Percentiles rank a stretch among this genome's conserved stretches.
Evolutionary conservation across 1,140 invertebrate genomes (phyloP).

Genomic region (Drosophila yakuba): DNA sequence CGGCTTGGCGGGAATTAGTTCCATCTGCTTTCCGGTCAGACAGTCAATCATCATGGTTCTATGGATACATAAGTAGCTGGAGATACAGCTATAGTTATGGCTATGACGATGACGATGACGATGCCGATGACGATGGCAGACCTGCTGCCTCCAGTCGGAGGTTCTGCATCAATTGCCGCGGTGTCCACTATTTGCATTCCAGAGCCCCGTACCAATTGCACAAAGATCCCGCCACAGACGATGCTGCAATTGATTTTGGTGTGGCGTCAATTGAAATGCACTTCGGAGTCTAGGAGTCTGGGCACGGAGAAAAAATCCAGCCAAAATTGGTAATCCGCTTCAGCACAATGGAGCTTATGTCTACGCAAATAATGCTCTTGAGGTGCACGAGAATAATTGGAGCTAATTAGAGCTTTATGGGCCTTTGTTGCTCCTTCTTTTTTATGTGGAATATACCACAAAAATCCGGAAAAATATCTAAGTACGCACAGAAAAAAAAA

Average conservation of each 20-base stretch:
- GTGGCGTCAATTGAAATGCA: slow-evolving; percentile 77
- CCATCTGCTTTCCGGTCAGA: slow-evolving; percentile 14
- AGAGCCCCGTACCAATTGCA: slow-evolving; percentile 36
- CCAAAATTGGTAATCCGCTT: background rate
- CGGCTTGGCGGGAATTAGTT: slow-evolving; percentile 13
- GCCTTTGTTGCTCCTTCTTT: background rate
- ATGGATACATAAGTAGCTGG: background rate
- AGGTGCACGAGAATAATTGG: background rate
- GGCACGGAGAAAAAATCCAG: slow-evolving; percentile 27
- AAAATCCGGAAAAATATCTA: background rate
- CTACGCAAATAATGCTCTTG: background rate
- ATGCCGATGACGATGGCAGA: slow-evolving; percentile 28
- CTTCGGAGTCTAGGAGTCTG: slow-evolving; percentile 49
- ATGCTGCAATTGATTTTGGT: slow-evolving; percentile 68
- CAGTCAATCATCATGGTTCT: slow-evolving; percentile 13
- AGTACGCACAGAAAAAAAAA: background rate
- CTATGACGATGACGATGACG: background rate
- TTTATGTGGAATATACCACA: background rate
- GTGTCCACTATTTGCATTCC: slow-evolving; percentile 58
- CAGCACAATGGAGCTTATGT: background rate
- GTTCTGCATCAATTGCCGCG: slow-evolving; percentile 42
- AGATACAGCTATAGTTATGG: background rate
- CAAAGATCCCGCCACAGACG: slow-evolving; percentile 55
- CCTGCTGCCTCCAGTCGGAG: slow-evolving; percentile 47
- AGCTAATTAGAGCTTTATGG: background rate